phyloP scores from a whole-genome alignment of 1,140 invertebrate genomes.

The Drosophila melanogaster region DNA sequence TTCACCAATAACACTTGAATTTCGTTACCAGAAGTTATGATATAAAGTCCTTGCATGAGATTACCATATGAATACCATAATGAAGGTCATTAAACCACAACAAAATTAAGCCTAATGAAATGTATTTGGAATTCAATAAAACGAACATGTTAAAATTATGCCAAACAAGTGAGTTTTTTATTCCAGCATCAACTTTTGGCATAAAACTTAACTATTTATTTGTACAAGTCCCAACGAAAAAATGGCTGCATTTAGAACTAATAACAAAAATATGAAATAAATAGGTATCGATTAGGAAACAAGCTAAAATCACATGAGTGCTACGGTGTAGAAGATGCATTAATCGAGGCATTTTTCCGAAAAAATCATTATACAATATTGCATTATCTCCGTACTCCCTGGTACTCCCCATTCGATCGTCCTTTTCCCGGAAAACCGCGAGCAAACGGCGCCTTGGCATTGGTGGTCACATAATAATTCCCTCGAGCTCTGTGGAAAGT shows the following conservation, averaged over 20 bases:
- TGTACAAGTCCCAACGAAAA: constrained; percentile 62
- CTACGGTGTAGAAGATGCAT: constrained; percentile 50
- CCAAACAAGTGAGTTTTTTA: constrained; percentile 39
- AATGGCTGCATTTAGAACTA: constrained; percentile 74
- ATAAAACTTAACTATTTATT: constrained; percentile 67
- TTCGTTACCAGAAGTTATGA: constrained; percentile 24
- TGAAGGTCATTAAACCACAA: constrained; percentile 24
- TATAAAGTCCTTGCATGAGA: constrained; percentile 15
- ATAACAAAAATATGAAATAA: constrained; percentile 63
- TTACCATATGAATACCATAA: constrained; percentile 49
- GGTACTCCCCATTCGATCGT: constrained; percentile 74
- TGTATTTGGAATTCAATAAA: constrained; percentile 81
- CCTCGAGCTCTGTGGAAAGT: constrained; percentile 89
- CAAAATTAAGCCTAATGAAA: constrained; percentile 68
- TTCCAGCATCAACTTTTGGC: constrained; percentile 44
- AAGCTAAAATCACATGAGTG: constrained; percentile 78
- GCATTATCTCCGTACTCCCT: constrained; percentile 71
- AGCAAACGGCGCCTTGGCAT: constrained; percentile 92
- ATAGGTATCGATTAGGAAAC: constrained; percentile 66
- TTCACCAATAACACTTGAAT: background rate
- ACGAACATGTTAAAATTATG: constrained; percentile 74
- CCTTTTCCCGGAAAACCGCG: constrained; percentile 90
- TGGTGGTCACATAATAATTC: constrained; percentile 93
- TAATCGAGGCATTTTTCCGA: constrained; percentile 8
- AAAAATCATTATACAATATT: background rate